Conservation (phyloP, 2,888 invertebrate species). For the Torymus texanus region DNA sequence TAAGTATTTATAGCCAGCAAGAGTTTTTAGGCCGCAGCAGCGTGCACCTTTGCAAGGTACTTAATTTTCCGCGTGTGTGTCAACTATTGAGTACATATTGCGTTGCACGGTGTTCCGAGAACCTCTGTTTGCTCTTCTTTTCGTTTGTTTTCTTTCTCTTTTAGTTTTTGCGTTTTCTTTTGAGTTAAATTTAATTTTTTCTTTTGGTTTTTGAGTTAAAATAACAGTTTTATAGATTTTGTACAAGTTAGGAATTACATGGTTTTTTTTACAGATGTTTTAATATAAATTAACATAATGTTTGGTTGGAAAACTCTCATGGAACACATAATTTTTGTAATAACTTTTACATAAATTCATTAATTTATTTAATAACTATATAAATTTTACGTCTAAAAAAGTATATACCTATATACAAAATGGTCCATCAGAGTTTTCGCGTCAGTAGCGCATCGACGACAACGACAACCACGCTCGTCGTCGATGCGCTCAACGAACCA, state of each 20-base stretch:
- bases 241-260: constrained; percentile 13
- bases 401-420: neutral
- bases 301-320: constrained; percentile 24
- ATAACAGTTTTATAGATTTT: constrained; percentile 46
- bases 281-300: constrained; percentile 37
- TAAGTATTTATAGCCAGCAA: neutral
- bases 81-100: constrained; percentile 56
- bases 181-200: constrained; percentile 44
- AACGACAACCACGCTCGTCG: neutral
- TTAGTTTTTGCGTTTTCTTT: constrained; percentile 49
- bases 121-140: constrained; percentile 55
- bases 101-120: constrained; percentile 70
- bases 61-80: constrained; percentile 50
- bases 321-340: neutral
- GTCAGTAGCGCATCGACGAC: neutral
- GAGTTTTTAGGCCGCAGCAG: neutral
- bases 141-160: constrained; percentile 53
- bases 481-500: neutral
- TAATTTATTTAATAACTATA: neutral
- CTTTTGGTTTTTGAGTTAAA: constrained; percentile 42
- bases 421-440: constrained; percentile 23
- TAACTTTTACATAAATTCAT: too few relatives aligned
- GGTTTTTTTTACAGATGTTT: constrained; percentile 38
- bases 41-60: constrained; percentile 24
- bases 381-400: neutral